Percentiles rank a stretch among this genome's conserved stretches.
Conservation (phyloP, 2,113 vertebrate species). For the Cranoglanis bouderius region DNA sequence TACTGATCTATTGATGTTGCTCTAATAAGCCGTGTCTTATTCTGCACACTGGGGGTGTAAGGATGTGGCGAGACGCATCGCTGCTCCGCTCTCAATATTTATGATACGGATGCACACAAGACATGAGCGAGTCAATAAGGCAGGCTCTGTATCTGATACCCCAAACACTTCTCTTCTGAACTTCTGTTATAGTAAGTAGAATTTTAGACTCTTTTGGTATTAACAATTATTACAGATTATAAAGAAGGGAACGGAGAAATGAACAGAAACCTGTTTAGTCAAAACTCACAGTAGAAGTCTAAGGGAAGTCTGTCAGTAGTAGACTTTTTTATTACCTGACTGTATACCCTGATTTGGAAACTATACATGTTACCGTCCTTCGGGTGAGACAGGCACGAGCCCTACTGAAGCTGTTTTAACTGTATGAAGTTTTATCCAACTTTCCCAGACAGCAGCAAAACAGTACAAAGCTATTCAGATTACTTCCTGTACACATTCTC, state of each 20-base stretch:
- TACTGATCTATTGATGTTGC: conserved; percentile 29
- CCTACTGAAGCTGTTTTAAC: neutral
- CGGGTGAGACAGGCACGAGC: neutral
- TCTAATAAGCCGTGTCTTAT: conserved; percentile 29
- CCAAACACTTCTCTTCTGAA: neutral
- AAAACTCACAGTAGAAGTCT: neutral
- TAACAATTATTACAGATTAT: neutral
- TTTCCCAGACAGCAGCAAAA: neutral
- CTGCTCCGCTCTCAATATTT: neutral
- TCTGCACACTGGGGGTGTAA: neutral
- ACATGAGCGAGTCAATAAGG: neutral
- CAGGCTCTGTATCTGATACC: neutral
- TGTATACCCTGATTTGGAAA: neutral
- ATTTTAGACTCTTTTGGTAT: too few relatives aligned
- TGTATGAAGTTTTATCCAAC: neutral
- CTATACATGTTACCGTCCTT: neutral
- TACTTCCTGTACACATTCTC: neutral
- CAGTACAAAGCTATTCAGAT: neutral
- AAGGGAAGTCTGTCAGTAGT: neutral
- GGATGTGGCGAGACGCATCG: neutral
- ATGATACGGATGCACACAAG: neutral
- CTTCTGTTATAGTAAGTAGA: neutral
- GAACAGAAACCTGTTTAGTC: neutral
- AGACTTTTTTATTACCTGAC: neutral
- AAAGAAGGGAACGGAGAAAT: neutral